Evolutionary conservation across 92 coral and sea anemone species (phyloP).

Genomic region (Metridium senile): DNA sequence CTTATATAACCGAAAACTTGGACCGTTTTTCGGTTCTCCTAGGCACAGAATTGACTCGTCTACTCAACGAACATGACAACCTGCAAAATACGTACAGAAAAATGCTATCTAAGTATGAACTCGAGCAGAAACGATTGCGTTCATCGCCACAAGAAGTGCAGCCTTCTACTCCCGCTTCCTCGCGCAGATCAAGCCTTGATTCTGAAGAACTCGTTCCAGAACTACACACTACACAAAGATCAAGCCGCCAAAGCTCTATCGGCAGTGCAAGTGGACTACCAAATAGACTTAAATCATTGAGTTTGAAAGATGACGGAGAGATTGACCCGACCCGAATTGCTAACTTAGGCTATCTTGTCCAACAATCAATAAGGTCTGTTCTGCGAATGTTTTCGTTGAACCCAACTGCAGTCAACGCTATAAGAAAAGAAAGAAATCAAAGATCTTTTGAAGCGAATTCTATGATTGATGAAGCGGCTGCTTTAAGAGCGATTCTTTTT

Average conservation of each 20-base stretch:
- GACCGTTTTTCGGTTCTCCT: constrained; percentile 85
- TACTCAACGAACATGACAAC: constrained; percentile 74
- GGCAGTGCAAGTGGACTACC: constrained; percentile 32
- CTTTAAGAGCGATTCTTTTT: constrained; percentile 80
- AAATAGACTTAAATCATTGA: constrained; percentile 30
- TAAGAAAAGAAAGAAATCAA: constrained; percentile 66
- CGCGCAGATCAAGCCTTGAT: constrained; percentile 66
- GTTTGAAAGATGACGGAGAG: constrained; percentile 33
- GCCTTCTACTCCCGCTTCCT: constrained; percentile 46
- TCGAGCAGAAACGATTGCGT: constrained; percentile 64
- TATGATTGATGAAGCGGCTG: constrained; percentile 70
- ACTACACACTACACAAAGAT: constrained; percentile 5
- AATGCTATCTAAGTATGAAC: constrained; percentile 69
- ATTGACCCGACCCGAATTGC: constrained; percentile 45
- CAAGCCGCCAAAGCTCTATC: constrained; percentile 56
- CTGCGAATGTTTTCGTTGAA: constrained; percentile 83
- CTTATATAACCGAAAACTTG: constrained; percentile 79
- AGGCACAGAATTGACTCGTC: constrained; percentile 72
- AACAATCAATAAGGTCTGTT: constrained; percentile 77
- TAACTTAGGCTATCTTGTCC: constrained; percentile 57
- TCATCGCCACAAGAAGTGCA: constrained; percentile 38
- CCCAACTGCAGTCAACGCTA: constrained; percentile 79
- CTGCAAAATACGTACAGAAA: constrained; percentile 88
- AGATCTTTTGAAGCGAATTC: constrained; percentile 80
- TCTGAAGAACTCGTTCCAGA: constrained; percentile 49